A percentile compares a stretch with the other conserved stretches of the same genome.
These are phyloP conservation scores for Gnatocerus cornutus DNA, from an alignment of 2,888 invertebrate genomes.

Conservation along the genomic window DNA sequence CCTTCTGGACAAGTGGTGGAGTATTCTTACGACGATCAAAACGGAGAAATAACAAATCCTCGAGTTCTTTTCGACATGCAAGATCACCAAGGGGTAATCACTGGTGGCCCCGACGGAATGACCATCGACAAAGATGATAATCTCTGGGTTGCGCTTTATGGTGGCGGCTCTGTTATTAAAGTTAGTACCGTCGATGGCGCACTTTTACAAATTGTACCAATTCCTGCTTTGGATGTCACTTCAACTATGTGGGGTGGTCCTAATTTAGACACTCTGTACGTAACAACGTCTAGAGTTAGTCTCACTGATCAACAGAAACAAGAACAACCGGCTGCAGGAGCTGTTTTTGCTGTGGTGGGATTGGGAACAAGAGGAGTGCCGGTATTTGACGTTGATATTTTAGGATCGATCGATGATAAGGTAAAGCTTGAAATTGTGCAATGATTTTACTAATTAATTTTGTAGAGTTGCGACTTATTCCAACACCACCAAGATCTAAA, in stretches of 20 bases:
- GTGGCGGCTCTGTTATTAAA: slow-evolving; percentile 77
- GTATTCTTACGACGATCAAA: slow-evolving; percentile 79
- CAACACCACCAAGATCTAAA: too few species aligned
- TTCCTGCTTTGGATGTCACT: slow-evolving; percentile 76
- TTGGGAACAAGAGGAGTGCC: slow-evolving; percentile 62
- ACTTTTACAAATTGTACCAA: slow-evolving; percentile 68
- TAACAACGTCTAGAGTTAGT: slow-evolving; percentile 73
- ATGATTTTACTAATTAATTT: too few species aligned
- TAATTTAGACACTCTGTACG: slow-evolving; percentile 76
- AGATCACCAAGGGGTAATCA: slow-evolving; percentile 32
- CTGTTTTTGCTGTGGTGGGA: slow-evolving; percentile 67
- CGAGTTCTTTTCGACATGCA: slow-evolving; percentile 59
- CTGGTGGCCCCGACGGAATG: slow-evolving; percentile 73
- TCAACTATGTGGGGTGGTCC: slow-evolving; percentile 79
- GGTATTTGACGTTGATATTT: slow-evolving; percentile 30
- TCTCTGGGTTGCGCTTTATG: slow-evolving; percentile 82
- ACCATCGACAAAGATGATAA: slow-evolving; percentile 85
- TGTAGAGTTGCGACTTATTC: too few species aligned
- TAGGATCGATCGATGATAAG: slow-evolving; percentile 31
- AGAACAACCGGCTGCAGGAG: slow-evolving; percentile 71
- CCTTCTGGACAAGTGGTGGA: slow-evolving; percentile 78
- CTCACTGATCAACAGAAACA: slow-evolving; percentile 60
- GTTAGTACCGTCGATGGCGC: slow-evolving; percentile 71
- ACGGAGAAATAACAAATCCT: slow-evolving; percentile 71
- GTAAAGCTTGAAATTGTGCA: slow-evolving; percentile 8